These are phyloP conservation scores for Acromyrmex echinatior DNA, from an alignment of 1,140 invertebrate genomes.

Conservation along the genomic window DNA sequence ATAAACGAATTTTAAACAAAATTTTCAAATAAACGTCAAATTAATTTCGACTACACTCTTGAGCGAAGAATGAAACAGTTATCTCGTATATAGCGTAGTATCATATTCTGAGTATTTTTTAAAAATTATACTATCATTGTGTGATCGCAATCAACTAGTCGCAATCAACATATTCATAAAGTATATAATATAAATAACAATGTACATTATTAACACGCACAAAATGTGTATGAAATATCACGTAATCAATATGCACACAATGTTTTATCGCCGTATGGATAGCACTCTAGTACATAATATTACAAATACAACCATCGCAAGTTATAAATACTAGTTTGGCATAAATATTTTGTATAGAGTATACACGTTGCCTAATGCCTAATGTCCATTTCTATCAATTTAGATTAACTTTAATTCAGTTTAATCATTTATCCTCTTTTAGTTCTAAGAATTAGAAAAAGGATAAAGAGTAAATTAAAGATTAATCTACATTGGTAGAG, in stretches of 20 bases:
- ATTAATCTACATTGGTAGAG: too few species aligned
- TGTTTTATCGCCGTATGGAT: neutral
- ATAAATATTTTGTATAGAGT: slow-evolving; percentile 13
- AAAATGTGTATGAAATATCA: neutral
- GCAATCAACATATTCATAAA: neutral
- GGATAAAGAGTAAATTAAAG: too few species aligned
- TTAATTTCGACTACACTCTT: slow-evolving; percentile 54
- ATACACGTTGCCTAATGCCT: neutral
- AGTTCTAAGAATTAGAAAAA: too few species aligned
- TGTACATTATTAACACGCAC: slow-evolving; percentile 23
- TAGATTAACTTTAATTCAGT: too few species aligned
- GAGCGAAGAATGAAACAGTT: slow-evolving; percentile 21
- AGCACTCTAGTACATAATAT: neutral
- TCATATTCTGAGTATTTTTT: slow-evolving; percentile 10
- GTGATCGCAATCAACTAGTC: neutral
- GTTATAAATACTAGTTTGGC: slow-evolving; percentile 27
- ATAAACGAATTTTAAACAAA: neutral
- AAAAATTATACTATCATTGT: neutral
- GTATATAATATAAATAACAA: slow-evolving; percentile 24
- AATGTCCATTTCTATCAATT: too few species aligned
- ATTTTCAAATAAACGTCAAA: slow-evolving; percentile 30
- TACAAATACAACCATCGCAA: slow-evolving; percentile 26
- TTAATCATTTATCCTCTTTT: too few species aligned
- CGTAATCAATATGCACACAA: neutral
- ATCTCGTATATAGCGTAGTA: slow-evolving; percentile 31